These are phyloP conservation scores for Thalassaphorura encarpata DNA, from an alignment of 1,140 invertebrate genomes.

Conservation along the genomic window DNA sequence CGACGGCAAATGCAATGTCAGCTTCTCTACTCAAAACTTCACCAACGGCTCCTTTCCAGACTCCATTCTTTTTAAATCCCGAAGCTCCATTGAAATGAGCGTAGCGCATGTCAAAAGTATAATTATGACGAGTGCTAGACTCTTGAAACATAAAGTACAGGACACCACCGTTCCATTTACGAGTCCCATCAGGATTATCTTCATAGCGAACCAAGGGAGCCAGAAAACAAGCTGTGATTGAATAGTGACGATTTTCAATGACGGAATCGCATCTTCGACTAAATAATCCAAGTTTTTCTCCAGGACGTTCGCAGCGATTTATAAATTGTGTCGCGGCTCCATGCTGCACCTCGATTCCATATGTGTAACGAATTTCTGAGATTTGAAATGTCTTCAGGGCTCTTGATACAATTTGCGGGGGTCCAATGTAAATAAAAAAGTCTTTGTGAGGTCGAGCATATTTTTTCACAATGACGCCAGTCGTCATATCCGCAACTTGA, in stretches of 20 bases:
- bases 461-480: background rate
- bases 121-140: background rate
- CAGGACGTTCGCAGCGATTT: background rate
- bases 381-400: background rate
- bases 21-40: constrained; percentile 2
- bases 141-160: background rate
- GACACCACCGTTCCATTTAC: background rate
- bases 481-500: background rate
- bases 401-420: background rate
- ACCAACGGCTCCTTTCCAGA: constrained; percentile 2
- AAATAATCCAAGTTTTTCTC: background rate
- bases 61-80: background rate
- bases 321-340: background rate
- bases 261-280: background rate
- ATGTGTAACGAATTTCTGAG: background rate
- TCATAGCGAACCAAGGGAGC: constrained; percentile 1
- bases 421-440: background rate
- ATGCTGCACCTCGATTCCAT: background rate
- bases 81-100: background rate
- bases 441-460: background rate
- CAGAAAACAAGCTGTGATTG: background rate
- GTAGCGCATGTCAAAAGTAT: background rate
- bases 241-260: background rate
- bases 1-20: background rate
- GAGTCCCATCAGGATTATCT: constrained; percentile 2